These are phyloP conservation scores for Coregonus ussuriensis DNA, from an alignment of 2,797 vertebrate genomes.

Conservation along the genomic window DNA sequence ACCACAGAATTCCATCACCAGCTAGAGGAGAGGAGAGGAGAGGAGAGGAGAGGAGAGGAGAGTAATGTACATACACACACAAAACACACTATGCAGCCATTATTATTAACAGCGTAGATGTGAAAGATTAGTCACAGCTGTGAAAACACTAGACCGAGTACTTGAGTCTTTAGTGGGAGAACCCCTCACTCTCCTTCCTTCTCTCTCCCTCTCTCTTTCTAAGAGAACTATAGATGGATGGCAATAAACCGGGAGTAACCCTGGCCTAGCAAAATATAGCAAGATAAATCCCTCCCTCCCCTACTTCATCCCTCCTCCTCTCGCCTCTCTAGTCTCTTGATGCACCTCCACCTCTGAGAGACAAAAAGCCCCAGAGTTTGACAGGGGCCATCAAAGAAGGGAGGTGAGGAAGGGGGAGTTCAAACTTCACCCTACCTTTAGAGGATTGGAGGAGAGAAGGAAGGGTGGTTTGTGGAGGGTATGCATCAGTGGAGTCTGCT, in stretches of 20 bases:
- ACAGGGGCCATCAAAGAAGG: background rate
- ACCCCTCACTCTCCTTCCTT: slow-evolving; percentile 11
- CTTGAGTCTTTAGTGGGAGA: slow-evolving; percentile 10
- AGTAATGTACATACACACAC: no score
- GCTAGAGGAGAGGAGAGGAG: slow-evolving; percentile 62
- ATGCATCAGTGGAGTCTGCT: background rate
- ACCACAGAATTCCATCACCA: slow-evolving; percentile 99
- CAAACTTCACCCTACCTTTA: background rate
- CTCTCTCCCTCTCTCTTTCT: background rate
- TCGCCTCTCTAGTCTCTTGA: background rate
- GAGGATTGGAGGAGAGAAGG: background rate
- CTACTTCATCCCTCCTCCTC: background rate
- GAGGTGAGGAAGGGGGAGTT: background rate
- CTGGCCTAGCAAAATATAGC: slow-evolving; percentile 17
- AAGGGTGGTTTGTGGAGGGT: background rate
- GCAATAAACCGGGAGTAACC: background rate
- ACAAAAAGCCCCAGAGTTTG: background rate
- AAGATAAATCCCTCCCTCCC: slow-evolving; percentile 21
- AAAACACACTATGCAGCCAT: background rate
- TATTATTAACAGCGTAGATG: background rate
- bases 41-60: no score
- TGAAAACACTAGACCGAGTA: slow-evolving; percentile 42
- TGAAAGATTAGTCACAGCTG: slow-evolving; percentile 44
- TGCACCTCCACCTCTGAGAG: background rate
- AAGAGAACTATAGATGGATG: slow-evolving; percentile 25